These are phyloP conservation scores for Alcis repandata DNA, from an alignment of 2,888 invertebrate genomes.

Conservation along the genomic window DNA sequence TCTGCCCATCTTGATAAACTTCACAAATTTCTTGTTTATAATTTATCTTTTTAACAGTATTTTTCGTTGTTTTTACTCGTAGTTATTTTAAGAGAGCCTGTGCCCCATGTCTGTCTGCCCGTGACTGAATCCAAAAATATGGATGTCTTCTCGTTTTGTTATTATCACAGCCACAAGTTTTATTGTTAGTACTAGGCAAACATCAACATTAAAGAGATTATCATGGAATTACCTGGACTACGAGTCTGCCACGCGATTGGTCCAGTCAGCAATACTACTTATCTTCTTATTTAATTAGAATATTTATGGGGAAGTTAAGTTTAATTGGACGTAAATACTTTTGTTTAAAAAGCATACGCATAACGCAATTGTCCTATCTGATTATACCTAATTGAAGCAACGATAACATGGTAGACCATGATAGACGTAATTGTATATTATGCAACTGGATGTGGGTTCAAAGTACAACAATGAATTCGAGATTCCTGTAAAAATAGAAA, in stretches of 20 bases:
- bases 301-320: background rate
- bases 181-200: slow-evolving; percentile 38
- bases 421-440: too few species aligned
- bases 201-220: slow-evolving; percentile 38
- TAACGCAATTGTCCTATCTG: background rate
- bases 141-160: slow-evolving; percentile 19
- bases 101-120: slow-evolving; percentile 8
- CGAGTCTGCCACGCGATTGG: slow-evolving; percentile 1
- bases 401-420: too few species aligned
- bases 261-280: background rate
- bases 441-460: too few species aligned
- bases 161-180: slow-evolving; percentile 27
- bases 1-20: slow-evolving; percentile 34
- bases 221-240: slow-evolving; percentile 8
- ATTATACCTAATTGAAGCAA: background rate
- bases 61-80: background rate
- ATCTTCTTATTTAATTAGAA: slow-evolving; percentile 11
- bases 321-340: slow-evolving; percentile 2
- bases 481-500: too few species aligned
- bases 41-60: background rate
- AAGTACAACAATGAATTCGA: too few species aligned
- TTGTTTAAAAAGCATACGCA: slow-evolving; percentile 2
- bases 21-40: slow-evolving; percentile 2
- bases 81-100: slow-evolving; percentile 15
- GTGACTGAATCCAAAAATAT: slow-evolving; percentile 28